Base-by-base conservation (phyloP, 1,140 invertebrate species). In the Sitophilus oryzae region DNA sequence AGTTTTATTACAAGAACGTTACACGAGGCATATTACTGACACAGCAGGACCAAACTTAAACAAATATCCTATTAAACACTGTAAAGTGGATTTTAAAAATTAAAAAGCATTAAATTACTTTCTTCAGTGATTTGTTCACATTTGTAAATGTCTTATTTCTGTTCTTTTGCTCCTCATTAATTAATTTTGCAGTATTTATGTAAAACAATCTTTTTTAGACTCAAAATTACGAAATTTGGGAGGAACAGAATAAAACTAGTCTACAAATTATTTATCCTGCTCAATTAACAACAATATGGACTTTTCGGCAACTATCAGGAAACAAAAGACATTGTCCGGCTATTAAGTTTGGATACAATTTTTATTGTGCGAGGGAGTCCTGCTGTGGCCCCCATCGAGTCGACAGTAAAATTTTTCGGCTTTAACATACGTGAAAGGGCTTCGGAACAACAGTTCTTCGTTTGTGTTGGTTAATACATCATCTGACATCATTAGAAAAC, bases 331-430 rank as follows among this genome's bases (percentile, higher is more conserved):
- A 46, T 30, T 46, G 25, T 46, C 22, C 9, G 25, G 44, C 22
- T 14, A 25, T 30, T n/a, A 45, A 23, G 43, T 25, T 45, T 25
- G 43, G 18, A 46, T 16, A 44, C 19, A 44, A 44, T 44, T 25
- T 8, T n/a, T 11, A 46, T 46, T 46, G 44, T 46, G 22, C 21
- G n/a, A 46, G 22, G 9, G 44, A 14, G 9, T 34, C 44, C 44
- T 16, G 44, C 44, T 34, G 44, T 11, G 44, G 11, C 14, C 14
- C 44, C 44, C 18, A 25, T 25, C 6, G 44, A 14, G 44, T 30
- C 22, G 25, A 46, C 44, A 46, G 44, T 34, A 18, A 34, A 46
- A 46, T n/a, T 46, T 46, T 46, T n/a, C 44, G 44, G 44, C 44
- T 46, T 46, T 46, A 30, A 46, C 44, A 46, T 46, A 46, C 14